Percentiles rank a stretch among this genome's conserved stretches.
Conservation (phyloP, 2,113 vertebrate species). For the Mystacornis crossleyi region DNA sequence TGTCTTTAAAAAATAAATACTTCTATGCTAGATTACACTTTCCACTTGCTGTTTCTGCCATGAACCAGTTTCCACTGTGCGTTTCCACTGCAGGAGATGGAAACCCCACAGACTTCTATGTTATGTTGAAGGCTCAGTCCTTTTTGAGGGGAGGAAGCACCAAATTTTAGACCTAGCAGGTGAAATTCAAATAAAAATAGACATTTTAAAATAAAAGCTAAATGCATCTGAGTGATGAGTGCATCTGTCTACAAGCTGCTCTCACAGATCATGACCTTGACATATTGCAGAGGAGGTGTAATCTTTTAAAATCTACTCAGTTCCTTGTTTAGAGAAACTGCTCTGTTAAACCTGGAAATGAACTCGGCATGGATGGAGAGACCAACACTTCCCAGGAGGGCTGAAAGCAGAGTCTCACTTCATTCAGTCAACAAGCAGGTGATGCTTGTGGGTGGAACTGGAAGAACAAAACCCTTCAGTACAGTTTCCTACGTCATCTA, state of each 20-base stretch:
- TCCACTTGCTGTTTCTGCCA: not conserved
- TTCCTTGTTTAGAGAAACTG: not conserved
- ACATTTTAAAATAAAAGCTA: not conserved
- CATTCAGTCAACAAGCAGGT: not conserved
- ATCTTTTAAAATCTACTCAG: not conserved
- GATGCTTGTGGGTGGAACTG: not conserved
- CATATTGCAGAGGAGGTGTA: not conserved
- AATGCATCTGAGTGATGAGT: not conserved
- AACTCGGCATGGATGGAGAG: not conserved
- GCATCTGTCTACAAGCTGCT: not conserved
- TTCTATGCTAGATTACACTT: not conserved
- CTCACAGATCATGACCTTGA: not conserved
- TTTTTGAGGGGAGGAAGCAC: not conserved
- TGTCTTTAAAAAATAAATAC: slow-evolving; percentile 14
- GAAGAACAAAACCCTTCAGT: not conserved
- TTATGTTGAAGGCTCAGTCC: not conserved
- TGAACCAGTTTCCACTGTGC: not conserved
- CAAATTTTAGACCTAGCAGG: not conserved
- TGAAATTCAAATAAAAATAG: not conserved
- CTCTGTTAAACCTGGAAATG: not conserved
- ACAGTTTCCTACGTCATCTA: not conserved
- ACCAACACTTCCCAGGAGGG: not conserved
- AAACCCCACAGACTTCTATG: not conserved
- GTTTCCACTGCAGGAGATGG: not conserved
- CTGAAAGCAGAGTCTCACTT: not conserved